Evolutionary conservation across 2,888 invertebrate genomes (phyloP), one percentile per base, ranked within the genome.

Genomic region (Lydus trimaculatus): DNA sequence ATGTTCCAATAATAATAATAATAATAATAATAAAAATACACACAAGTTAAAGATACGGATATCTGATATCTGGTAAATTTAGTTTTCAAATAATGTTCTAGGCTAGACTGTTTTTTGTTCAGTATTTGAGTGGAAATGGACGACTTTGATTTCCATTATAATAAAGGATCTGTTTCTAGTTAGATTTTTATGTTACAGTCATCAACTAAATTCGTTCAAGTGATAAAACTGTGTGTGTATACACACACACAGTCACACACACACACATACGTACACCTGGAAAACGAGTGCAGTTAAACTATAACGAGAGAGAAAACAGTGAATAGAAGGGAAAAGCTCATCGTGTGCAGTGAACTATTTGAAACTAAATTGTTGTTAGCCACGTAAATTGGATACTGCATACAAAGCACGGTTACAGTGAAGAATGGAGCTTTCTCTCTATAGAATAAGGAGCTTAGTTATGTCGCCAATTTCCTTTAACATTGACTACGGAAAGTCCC

Each of bases 401-500:
- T 58, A 69, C 71, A 66, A 69, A 71, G 66, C 66, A 65, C 71
- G 65, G 60, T 48, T 67, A 65, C 67, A 65, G 65, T 67, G 56
- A 62, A 61, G 68, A 67, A 62, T 66, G 58, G 66, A 67, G 61
- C 58, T 48, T 48, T 48, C 48, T 63, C 28, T 63, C 31, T 36
- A 31, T 67, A 67, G 69, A 73, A 70, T 73, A 63, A 70, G 66
- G 66, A 59, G 71, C 69, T 73, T 70, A 71, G 73, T 72, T 72
- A 71, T 71, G 71, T 71, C 68, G 69, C 67, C 73, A 73, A 73
- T 73, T 73, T 73, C 69, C 71, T 71, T 63, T 36, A 58, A 68
- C 66, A 70, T 71, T 71, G 69, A 68, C 58, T 67, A 43, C 36
- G 33, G 36, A 63, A 39, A 43, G 20, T 48, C 48, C 58, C 52